Base-by-base conservation (phyloP, 1,140 invertebrate genomes). In the Sipha flava region DNA sequence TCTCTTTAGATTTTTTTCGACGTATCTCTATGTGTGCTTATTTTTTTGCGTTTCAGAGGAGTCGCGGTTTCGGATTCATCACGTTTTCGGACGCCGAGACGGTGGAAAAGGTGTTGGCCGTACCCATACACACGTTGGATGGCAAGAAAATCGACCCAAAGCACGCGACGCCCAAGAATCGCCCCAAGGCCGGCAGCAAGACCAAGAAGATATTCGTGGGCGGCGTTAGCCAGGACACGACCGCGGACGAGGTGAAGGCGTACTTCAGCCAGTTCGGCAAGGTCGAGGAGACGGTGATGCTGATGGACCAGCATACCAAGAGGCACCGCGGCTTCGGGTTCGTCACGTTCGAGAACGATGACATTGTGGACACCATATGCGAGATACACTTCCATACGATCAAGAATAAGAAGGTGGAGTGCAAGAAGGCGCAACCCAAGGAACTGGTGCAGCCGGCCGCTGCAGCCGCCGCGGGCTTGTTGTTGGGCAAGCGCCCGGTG, bases 91-190 rank as follows among this genome's bases (percentile, higher is more conserved):
- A 95, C 85, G 92, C 94, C 45, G 90, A 91, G 81, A 94, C 92
- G 84, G 94, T 95, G 77, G 93, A 95, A 86, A 94, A 95, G 86
- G 94, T 96, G 70, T 90, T 96, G 68, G 92, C 92, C 86, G 92
- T 93, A 82, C 94, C 94, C 73, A 93, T 95, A 81, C 95, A 97
- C 88, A 95, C 94, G 77, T 88, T 97, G 80, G 95, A 96, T 86
- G 95, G 95, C 80, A 97, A 97, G 88, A 95, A 96, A 87, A 96
- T 96, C 84, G 94, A 96, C 86, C 94, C 94, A 26, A 96, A 95
- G 84, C 94, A 95, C 88, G 94, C 94, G 72, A 96, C 94, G 45
- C 94, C 94, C 72, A 95, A 95, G 86, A 94, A 94, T 82, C 89
- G 93, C n/a, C 92, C 92, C 37, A 93, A 93, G 83, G 90, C 90